Percentiles rank a stretch among this genome's conserved stretches.
These are phyloP conservation scores for Atta cephalotes DNA, from an alignment of 1,140 invertebrate genomes.

Conservation along the genomic window DNA sequence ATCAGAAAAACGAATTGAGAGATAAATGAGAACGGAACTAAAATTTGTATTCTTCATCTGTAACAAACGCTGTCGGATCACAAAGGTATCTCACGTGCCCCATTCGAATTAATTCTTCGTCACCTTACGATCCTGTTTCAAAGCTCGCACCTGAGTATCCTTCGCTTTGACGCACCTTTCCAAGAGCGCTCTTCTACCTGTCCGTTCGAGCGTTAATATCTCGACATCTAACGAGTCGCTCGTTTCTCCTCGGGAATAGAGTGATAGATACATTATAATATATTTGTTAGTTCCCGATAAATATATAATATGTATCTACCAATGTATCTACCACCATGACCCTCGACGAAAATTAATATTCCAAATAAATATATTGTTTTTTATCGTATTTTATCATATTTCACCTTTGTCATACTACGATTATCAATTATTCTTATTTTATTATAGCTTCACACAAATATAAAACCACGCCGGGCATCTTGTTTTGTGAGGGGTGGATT, in stretches of 20 bases:
- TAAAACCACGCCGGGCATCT: too few species aligned
- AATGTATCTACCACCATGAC: background rate
- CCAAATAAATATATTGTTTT: background rate
- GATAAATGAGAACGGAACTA: background rate
- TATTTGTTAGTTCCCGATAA: conserved; percentile 29
- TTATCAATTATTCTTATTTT: too few species aligned
- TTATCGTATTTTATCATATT: too few species aligned
- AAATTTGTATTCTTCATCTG: conserved; percentile 68
- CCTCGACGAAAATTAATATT: background rate
- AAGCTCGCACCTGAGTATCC: conserved; percentile 74
- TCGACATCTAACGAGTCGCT: conserved; percentile 67
- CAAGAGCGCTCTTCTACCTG: conserved; percentile 63
- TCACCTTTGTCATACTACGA: too few species aligned
- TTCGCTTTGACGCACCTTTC: conserved; percentile 57
- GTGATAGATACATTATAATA: conserved; percentile 14
- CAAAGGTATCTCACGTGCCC: conserved; percentile 58
- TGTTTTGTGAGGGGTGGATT: too few species aligned
- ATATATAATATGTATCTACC: conserved; percentile 34
- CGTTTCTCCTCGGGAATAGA: conserved; percentile 16
- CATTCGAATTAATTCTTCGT: conserved; percentile 73
- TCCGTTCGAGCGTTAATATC: conserved; percentile 74
- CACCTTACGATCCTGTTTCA: conserved; percentile 61
- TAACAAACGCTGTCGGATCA: background rate
- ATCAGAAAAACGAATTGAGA: background rate
- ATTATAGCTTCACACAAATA: too few species aligned